Percentiles rank a stretch among this genome's conserved stretches.
These are phyloP conservation scores for Chaetura pelagica DNA, from an alignment of 2,113 vertebrate genomes.

Conservation along the genomic window DNA sequence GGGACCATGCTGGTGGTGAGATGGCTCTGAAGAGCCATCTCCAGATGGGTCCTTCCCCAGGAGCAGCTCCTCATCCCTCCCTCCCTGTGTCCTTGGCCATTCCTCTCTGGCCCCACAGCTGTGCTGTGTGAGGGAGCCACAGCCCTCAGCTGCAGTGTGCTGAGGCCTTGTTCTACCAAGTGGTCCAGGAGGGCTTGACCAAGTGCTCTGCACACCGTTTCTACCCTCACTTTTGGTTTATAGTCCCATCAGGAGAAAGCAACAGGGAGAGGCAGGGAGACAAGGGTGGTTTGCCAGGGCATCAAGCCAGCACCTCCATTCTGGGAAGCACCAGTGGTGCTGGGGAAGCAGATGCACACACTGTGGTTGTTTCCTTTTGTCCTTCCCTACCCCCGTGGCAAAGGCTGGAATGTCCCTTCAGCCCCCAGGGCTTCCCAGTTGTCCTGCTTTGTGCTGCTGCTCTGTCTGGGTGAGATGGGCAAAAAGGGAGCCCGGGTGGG, in stretches of 20 bases:
- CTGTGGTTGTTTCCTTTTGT: background rate
- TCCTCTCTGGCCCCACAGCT: background rate
- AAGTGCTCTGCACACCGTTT: fast-evolving
- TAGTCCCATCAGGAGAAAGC: background rate
- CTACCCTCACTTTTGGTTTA: background rate
- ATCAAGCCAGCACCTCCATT: background rate
- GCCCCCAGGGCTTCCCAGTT: background rate
- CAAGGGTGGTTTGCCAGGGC: background rate
- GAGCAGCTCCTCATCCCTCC: background rate
- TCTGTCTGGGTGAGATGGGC: background rate
- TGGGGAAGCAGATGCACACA: fast-evolving
- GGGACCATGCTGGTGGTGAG: background rate
- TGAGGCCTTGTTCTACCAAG: background rate
- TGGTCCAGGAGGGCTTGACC: background rate
- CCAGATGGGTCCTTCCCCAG: background rate
- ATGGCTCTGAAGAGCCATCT: background rate
- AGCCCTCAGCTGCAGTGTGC: background rate
- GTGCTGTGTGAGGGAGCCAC: background rate
- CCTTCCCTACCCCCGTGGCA: background rate
- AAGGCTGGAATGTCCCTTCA: background rate
- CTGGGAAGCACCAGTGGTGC: fast-evolving
- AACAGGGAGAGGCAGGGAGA: no score
- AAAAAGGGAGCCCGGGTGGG: background rate
- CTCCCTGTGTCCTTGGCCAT: fast-evolving
- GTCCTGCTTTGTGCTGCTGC: background rate